A percentile compares a stretch with the other conserved stretches of the same genome.
Evolutionary conservation across 2,888 invertebrate species (phyloP).

Genomic region (Eristalis tenax): DNA sequence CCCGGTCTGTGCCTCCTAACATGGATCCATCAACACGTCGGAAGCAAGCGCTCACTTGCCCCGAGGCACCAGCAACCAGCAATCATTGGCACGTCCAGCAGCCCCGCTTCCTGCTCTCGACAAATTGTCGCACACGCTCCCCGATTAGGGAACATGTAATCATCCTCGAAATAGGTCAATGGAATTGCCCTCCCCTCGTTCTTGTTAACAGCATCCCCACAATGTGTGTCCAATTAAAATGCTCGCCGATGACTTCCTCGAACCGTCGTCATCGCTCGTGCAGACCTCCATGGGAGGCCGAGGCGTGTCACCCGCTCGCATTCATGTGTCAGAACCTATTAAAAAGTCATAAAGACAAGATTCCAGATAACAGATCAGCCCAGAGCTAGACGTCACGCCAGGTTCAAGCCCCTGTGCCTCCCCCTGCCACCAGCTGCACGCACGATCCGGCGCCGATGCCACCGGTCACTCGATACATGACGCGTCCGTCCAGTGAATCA

Average conservation of each 20-base stretch:
- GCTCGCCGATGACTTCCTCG: background rate
- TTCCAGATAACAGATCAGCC: conserved; percentile 26
- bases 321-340: conserved; percentile 15
- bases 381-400: background rate
- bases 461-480: background rate
- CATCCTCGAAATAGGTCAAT: background rate
- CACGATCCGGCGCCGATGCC: background rate
- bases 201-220: background rate
- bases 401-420: background rate
- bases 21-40: background rate
- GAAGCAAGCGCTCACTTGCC: background rate
- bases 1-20: too few relatives aligned
- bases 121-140: background rate
- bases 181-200: background rate
- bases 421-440: background rate
- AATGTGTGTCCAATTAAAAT: background rate
- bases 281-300: conserved; percentile 39
- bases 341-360: conserved; percentile 33
- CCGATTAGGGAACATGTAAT: background rate
- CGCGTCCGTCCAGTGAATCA: conserved; percentile 40
- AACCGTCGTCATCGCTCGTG: background rate
- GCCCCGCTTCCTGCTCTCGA: background rate
- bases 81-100: background rate
- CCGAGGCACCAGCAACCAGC: background rate
- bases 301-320: conserved; percentile 7